Evolutionary conservation across 2,888 invertebrate species (phyloP), one percentile per base, ranked within the genome.

Genomic region (Drymonia ruficornis): DNA sequence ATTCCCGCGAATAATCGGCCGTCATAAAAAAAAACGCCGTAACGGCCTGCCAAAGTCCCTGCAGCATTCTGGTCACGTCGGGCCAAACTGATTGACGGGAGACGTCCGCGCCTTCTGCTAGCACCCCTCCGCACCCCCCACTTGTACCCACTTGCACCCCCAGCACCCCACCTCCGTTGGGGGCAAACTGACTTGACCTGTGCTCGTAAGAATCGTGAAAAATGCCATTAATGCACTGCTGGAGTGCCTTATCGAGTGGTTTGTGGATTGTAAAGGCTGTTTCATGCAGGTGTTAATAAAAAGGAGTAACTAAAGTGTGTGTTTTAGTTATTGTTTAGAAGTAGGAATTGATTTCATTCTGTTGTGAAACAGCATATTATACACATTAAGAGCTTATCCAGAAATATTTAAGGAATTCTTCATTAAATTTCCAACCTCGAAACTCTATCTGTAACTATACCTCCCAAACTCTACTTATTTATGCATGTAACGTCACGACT

Each of bases 181-280:
- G 57, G 51, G 18, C 11, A 49, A 46, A 59, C 72, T 61, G 74
- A 78, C 83, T 86, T 88, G 89, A 91, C 90, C 89, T 84, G 85
- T 78, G 84, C 83, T 79, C 81, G 76, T 76, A 79, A 84, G 89
- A 83, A 89, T 86, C 88, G 90, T 87, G 91, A 90, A 89, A 90
- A 91, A 90, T 91, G 90, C 87, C 90, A 90, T 89, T 90, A 89
- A 90, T 91, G 90, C 89, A 91, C 85, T 86, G 78, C 77, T 73
- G 76, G 74, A 74, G 73, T 65, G 69, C 76, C 71, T 66, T 67
- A 70, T 62, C 63, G 65, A 70, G 70, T 65, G 65, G 55, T 55
- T 65, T 60, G 52, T 55, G 53, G 36, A 38, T 13, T 57, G 62
- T 61, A 46, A 55, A 42, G 53, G 55, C 47, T 52, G 18, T 49